Base-by-base conservation (phyloP, 2,113 vertebrate genomes). In the Prionailurus bengalensis region DNA sequence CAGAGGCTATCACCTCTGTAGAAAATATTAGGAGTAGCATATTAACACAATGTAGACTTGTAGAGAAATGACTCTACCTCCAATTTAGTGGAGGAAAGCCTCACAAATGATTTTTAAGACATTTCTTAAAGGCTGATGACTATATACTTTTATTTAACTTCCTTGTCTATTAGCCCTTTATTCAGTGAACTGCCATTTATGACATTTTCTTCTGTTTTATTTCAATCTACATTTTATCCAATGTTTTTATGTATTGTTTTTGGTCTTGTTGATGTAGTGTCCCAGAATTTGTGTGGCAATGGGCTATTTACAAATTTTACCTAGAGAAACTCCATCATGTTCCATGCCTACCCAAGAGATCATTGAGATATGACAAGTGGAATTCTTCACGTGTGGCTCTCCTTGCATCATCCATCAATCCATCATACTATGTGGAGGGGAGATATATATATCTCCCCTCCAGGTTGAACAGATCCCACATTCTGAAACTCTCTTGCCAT, bases 11-110 rank as follows among this genome's bases (percentile, higher is more conserved):
- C 9, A 73, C 11, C 21, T 93, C 25, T 51, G n/a, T 48, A 84
- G 14, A 83, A 68, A 48, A 76, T 12, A 45, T 2, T 55, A 70
- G 79, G 13, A 83, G 31, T 29, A 45, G 27, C 70, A n/a, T 70
- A 25, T 61, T 71, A 53, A 53, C 29, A 85, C 25, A 89, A 42
- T n/a, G 12, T 51, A n/a, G 33, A 74, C 63, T 94, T 42, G 4
- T n/a, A 73, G 68, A 83, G 80, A 97, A 94, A 80, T 71, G 83
- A 10, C 14, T 45, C 39, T 78, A n/a, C 17, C 21, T 93, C 63
- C 27, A 42, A 1, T 68, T 81, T 87, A 21, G 15, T 55, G 92
- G 68, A 84, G n/a, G 55, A 79, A 73, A 61, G 13, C 36, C 48
- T 92, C 58, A 65, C 5, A 21, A 55, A 23, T 31, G n/a, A 88